Conservation (phyloP, 1,140 invertebrate species). For the Homarus americanus region DNA sequence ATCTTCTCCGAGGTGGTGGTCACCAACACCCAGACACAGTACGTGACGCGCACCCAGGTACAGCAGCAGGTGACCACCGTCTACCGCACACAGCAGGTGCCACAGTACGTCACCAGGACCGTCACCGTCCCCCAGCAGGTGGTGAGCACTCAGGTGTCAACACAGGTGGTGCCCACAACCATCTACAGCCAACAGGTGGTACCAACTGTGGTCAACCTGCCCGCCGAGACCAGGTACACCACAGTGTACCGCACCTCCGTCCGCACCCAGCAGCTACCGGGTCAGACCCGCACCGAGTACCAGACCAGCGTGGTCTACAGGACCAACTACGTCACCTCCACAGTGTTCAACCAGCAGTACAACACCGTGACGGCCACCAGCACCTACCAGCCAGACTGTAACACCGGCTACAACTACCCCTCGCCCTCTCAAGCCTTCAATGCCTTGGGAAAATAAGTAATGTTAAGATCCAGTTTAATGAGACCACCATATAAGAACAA, state of each 20-base stretch:
- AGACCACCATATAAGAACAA: too few species aligned
- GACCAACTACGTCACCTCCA: conserved; percentile 64
- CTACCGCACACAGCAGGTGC: conserved; percentile 64
- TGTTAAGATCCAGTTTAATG: too few species aligned
- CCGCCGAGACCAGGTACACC: conserved; percentile 43
- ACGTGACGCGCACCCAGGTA: conserved; percentile 50
- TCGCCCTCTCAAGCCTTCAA: conserved; percentile 40
- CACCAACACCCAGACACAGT: conserved; percentile 70
- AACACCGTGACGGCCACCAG: conserved; percentile 59
- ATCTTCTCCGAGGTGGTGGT: conserved; percentile 48
- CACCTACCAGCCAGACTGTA: conserved; percentile 36
- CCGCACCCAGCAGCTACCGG: conserved; percentile 47
- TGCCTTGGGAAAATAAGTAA: too few species aligned
- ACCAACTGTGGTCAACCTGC: conserved; percentile 33
- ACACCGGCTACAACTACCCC: conserved; percentile 60
- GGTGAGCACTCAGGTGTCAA: conserved; percentile 40
- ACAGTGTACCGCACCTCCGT: conserved; percentile 49
- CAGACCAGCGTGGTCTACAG: conserved; percentile 48
- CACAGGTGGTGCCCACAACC: conserved; percentile 65
- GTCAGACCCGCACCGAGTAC: conserved; percentile 48
- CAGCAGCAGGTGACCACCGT: conserved; percentile 47
- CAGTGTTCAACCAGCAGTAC: conserved; percentile 35
- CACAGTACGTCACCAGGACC: conserved; percentile 59
- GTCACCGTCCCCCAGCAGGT: conserved; percentile 51
- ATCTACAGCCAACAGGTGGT: conserved; percentile 47